Evolutionary conservation across 2,113 vertebrate species (phyloP), one percentile per base, ranked within the genome.

Genomic region (Sphaerodactylus townsendi): DNA sequence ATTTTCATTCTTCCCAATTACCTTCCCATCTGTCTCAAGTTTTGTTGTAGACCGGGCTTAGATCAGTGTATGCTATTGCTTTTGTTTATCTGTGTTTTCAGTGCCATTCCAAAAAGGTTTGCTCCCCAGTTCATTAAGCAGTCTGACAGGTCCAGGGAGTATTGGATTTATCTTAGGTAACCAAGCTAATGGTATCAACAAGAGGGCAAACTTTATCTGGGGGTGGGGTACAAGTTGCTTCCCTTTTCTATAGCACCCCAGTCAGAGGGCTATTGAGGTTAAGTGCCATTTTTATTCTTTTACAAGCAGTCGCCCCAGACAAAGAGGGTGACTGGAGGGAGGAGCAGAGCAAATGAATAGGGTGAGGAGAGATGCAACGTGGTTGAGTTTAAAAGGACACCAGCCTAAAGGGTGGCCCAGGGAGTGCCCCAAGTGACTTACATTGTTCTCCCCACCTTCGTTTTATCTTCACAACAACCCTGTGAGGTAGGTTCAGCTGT

Each of bases 211-310:
- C 50, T 53, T 50, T 46, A 35, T 28, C n/a, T 37, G 78, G 25
- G 33, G 56, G 6, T 2, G 15, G 21, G 65, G 33, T 44, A 65
- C 15, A 69, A 50, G 78, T 44, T 33, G 65, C 30, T 80, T 69
- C 65, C 65, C n/a, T 69, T 79, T 37, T 69, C 78, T 28, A 80
- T 25, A 35, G 30, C 64, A 37, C 21, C 44, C 64, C n/a, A 69
- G 64, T 37, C 46, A 44, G 78, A 50, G 62, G 78, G 65, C 64
- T 53, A 21, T 21, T 66, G 30, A 25, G 65, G 78, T 69, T 37
- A 80, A 69, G 78, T 69, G 46, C 78, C 46, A 37, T 80, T 80
- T 66, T 69, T 80, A 80, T 80, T 69, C 30, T 69, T 80, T 80
- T 80, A 50, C 30, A 9, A 66, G 78, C 65, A 69, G 78, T 46